Base-by-base conservation (phyloP, 1,140 invertebrate species). In the Armadillidium nasatum region DNA sequence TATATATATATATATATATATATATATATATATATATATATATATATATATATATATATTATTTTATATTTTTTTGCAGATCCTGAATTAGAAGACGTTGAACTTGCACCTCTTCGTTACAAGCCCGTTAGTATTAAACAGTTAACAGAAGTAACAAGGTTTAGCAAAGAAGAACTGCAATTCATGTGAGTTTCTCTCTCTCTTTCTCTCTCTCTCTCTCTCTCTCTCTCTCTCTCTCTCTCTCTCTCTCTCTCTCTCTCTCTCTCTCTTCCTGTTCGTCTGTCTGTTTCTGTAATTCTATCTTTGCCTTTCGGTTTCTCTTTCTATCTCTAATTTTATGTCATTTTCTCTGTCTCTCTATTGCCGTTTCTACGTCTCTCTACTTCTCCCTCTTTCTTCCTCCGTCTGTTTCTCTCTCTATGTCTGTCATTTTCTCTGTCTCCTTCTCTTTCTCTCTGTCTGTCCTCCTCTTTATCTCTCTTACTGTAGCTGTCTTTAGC, bases 111-210 rank as follows among this genome's bases (percentile, higher is more conserved):
- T 7, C 67, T 77, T 1, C 75, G 80, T 22, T 81, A 81, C 76
- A 72, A 77, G 13, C 80, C 80, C 10, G 75, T 76, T 44, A 75
- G 76, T 2, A 50, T 81, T 2, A 75, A 81, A 9, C 80, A 81
- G 71, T 75, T 81, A 10, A 77, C 76, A 22, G 75, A 78, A 22
- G 78, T 72, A 13, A 78, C 80, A 1, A 72, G 80, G 44, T 81
- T 81, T 46, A 69, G 77, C 10, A 81, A 81, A 69, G 77, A 81
- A 15, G 80, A 81, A 72, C 73, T 81, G 4, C 80, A 81, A 70
- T 81, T 79, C 73, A 81, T 81, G 80, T 81, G 71, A 78, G 80
- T 75, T 43, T 69, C 9, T n/a, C n/a, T n/a, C 44, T 69, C 10
- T 75, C 19, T 15, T 19, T 75, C 19, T 70, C n/a, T n/a, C 33